A percentile compares a stretch with the other conserved stretches of the same genome.
Evolutionary conservation across 2,888 invertebrate species (phyloP).

Genomic region (Lasioglossum pauxillum): DNA sequence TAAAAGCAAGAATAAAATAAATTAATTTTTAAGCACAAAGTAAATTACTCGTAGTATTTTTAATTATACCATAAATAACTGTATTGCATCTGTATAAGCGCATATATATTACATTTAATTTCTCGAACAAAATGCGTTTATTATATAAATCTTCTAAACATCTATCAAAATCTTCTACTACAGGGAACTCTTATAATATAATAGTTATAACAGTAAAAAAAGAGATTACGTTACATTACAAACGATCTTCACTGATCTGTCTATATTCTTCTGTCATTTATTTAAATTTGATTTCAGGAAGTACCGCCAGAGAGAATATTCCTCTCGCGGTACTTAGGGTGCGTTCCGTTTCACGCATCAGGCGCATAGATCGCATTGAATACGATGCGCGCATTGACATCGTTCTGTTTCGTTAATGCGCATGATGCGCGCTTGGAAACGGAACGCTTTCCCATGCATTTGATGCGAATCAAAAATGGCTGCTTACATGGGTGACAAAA

Average conservation of each 20-base stretch:
- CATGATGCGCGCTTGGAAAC: no score
- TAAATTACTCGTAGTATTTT: background rate
- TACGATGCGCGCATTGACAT: no score
- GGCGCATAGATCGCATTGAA: no score
- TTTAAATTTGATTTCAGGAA: background rate
- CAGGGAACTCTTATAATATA: background rate
- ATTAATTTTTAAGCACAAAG: constrained; percentile 5
- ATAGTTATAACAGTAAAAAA: background rate
- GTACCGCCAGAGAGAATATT: background rate
- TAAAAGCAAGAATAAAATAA: background rate
- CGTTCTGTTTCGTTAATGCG: no score
- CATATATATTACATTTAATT: background rate
- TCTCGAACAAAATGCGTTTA: background rate
- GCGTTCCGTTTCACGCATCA: no score
- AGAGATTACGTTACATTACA: background rate
- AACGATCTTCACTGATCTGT: background rate
- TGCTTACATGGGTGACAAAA: no score
- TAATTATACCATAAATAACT: constrained; percentile 7
- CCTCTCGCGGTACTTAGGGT: no score
- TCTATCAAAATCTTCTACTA: background rate
- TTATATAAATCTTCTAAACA: background rate
- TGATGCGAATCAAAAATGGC: no score
- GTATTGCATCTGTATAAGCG: background rate
- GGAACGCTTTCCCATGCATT: no score
- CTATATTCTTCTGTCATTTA: background rate